Percentiles rank a stretch among this genome's conserved stretches.
Evolutionary conservation across 1,140 invertebrate species (phyloP).

Genomic region (Bombus waltoni): DNA sequence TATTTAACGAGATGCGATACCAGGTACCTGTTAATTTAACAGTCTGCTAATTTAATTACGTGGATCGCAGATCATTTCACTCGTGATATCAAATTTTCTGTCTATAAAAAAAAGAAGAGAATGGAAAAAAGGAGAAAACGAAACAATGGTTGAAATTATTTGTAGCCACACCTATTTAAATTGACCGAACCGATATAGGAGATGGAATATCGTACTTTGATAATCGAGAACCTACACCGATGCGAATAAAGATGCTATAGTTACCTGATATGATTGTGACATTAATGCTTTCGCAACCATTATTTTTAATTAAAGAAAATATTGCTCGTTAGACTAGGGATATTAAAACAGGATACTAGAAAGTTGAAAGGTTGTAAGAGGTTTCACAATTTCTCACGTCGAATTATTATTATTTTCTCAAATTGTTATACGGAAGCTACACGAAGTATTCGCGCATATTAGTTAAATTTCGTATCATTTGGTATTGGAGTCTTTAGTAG

Average conservation of each 20-base stretch:
- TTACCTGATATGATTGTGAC: background rate
- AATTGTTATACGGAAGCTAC: no score
- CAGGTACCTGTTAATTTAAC: background rate
- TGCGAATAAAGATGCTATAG: background rate
- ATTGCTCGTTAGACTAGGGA: background rate
- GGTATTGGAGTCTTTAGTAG: no score
- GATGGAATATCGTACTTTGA: background rate
- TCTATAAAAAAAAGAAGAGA: background rate
- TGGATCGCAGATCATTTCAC: background rate
- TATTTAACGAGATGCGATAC: background rate
- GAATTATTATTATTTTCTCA: no score
- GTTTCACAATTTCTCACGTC: no score
- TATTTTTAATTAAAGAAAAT: no score
- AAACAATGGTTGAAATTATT: background rate
- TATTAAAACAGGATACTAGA: no score
- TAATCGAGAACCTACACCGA: background rate
- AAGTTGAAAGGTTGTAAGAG: no score
- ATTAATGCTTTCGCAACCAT: background rate
- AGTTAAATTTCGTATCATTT: no score
- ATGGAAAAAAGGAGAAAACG: no score
- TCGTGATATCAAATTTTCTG: background rate
- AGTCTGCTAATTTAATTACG: conserved; percentile 3
- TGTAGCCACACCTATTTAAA: background rate
- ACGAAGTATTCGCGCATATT: no score
- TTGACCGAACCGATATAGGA: background rate